phyloP scores from a whole-genome alignment of 2,113 vertebrate genomes.

The Capra hircus region DNA sequence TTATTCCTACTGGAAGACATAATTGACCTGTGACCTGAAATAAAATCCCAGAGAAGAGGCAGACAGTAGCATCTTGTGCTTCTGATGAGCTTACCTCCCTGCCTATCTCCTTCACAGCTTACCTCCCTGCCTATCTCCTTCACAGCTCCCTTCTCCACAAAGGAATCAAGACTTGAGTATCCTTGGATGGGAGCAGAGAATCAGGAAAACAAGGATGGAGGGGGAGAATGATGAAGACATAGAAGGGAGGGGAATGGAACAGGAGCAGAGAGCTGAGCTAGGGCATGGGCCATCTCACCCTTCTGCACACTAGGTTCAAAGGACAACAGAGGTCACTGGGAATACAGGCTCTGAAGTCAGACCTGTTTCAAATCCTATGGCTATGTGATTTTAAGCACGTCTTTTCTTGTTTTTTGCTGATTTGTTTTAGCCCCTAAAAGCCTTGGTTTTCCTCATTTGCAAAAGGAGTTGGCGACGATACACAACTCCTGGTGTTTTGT shows the following conservation, averaged over 20 bases:
- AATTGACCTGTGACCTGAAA: background rate
- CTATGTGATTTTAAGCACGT: background rate
- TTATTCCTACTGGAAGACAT: background rate
- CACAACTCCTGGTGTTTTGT: background rate
- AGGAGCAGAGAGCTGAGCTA: background rate
- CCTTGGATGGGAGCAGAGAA: background rate
- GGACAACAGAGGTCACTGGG: background rate
- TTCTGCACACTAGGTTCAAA: background rate
- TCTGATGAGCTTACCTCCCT: background rate
- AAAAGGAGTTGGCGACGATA: background rate
- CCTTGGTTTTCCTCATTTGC: background rate
- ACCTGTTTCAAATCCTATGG: background rate
- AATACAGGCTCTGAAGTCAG: background rate
- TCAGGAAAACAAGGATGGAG: background rate
- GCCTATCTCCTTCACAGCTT: background rate
- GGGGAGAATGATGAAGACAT: background rate
- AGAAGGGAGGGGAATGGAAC: background rate
- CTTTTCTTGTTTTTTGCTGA: background rate
- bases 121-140: background rate
- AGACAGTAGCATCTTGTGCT: fast-evolving
- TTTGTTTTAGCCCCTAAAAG: background rate
- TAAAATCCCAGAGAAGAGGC: background rate
- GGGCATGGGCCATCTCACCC: fast-evolving
- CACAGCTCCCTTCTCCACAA: background rate
- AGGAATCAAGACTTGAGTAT: background rate